Evolutionary conservation across 2,113 vertebrate genomes (phyloP).

Genomic region (Alouatta palliata): DNA sequence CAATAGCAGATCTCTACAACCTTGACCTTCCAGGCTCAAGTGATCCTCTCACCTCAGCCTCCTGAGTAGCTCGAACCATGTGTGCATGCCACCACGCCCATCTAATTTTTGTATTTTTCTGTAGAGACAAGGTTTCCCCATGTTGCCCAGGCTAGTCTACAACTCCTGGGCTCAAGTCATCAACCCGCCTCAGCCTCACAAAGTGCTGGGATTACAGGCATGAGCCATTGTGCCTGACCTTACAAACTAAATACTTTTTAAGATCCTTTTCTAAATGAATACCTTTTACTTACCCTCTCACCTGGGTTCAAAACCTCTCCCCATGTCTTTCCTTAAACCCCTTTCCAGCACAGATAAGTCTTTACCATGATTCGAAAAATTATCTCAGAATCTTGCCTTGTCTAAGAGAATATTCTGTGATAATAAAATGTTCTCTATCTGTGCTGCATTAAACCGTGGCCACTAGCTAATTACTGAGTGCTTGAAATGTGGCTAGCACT

Average conservation of each 20-base stretch:
- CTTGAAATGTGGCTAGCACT: background rate
- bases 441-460: background rate
- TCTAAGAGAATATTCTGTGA: background rate
- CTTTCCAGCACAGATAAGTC: background rate
- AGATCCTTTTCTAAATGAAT: background rate
- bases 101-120: too few relatives aligned
- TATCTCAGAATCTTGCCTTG: background rate
- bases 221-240: too few relatives aligned
- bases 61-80: too few relatives aligned
- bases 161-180: too few relatives aligned
- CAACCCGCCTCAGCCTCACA: too few relatives aligned
- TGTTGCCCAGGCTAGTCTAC: too few relatives aligned
- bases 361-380: background rate
- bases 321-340: background rate
- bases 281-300: background rate
- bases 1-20: too few relatives aligned
- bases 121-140: too few relatives aligned
- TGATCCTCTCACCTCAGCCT: too few relatives aligned
- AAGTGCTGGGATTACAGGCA: too few relatives aligned
- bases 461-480: background rate
- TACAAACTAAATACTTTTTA: background rate
- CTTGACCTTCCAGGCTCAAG: too few relatives aligned
- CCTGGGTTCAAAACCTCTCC: background rate
- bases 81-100: too few relatives aligned
- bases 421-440: background rate